A percentile compares a stretch with the other conserved stretches of the same genome.
Conservation (phyloP, 1,140 invertebrate genomes). For the Daktulosphaira vitifoliae region DNA sequence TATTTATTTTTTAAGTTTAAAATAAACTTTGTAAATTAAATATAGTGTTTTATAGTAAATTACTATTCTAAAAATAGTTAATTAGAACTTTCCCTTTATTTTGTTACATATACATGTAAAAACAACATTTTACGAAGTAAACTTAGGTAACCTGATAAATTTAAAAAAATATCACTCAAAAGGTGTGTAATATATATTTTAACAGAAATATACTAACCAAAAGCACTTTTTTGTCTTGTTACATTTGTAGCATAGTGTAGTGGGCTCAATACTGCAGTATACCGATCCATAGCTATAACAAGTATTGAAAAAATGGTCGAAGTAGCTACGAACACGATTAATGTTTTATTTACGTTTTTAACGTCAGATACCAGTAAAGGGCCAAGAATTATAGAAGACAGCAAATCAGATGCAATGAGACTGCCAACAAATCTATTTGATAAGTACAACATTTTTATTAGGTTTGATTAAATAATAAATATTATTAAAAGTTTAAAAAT, state of each 20-base stretch:
- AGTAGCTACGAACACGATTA: conserved; percentile 45
- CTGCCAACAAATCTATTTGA: conserved; percentile 51
- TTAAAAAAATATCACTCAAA: too few relatives aligned
- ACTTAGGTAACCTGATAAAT: too few relatives aligned
- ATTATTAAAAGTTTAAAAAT: too few relatives aligned
- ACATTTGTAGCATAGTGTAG: conserved; percentile 49
- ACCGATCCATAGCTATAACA: conserved; percentile 49
- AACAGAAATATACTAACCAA: conserved; percentile 29
- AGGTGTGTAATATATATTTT: background rate
- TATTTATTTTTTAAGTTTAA: too few relatives aligned
- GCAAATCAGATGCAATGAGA: conserved; percentile 49
- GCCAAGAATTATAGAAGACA: conserved; percentile 47
- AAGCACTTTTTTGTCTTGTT: conserved; percentile 43
- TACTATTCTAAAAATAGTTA: too few relatives aligned
- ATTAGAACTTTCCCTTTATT: too few relatives aligned
- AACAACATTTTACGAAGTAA: too few relatives aligned
- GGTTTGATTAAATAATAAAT: too few relatives aligned
- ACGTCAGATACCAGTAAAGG: conserved; percentile 45
- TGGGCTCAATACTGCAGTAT: conserved; percentile 50
- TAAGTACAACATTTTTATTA: too few relatives aligned
- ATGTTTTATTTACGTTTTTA: conserved; percentile 43
- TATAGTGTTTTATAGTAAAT: too few relatives aligned
- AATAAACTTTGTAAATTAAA: too few relatives aligned
- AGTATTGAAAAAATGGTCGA: conserved; percentile 49
- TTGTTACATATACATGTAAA: too few relatives aligned